These are phyloP conservation scores for Euplexia lucipara DNA, from an alignment of 2,888 invertebrate species.

Conservation along the genomic window DNA sequence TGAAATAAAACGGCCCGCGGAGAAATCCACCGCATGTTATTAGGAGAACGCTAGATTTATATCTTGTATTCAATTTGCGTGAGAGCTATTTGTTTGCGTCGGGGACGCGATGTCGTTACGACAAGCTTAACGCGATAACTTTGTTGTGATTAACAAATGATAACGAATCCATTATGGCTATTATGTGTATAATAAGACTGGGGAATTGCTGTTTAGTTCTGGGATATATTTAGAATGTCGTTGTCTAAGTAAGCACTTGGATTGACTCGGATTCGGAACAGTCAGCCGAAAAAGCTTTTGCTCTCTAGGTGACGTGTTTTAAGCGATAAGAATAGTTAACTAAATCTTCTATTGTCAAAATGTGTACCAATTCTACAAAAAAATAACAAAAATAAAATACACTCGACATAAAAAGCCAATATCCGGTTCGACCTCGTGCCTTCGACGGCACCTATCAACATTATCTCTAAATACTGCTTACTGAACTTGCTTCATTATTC, in stretches of 20 bases:
- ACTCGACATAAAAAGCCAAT: conserved; percentile 1
- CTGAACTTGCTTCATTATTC: conserved; percentile 71
- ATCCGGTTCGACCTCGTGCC: conserved; percentile 8
- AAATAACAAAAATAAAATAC: background rate
- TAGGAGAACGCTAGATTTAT: conserved; percentile 87
- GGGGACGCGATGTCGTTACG: conserved; percentile 68
- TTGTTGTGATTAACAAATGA: conserved; percentile 73
- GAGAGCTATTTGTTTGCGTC: conserved; percentile 84
- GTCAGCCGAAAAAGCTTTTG: background rate
- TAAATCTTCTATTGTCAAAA: too few species aligned
- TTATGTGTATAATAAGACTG: conserved; percentile 55
- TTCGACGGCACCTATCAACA: conserved; percentile 42
- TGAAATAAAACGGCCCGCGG: conserved; percentile 88
- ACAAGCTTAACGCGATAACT: conserved; percentile 72
- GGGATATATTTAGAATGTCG: conserved; percentile 17
- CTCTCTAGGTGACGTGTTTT: background rate
- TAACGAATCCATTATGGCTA: conserved; percentile 64
- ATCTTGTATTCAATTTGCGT: conserved; percentile 89
- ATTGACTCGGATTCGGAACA: background rate
- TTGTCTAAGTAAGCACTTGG: conserved; percentile 13
- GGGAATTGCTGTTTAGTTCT: conserved; percentile 36
- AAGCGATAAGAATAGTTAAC: background rate
- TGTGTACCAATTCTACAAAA: conserved; percentile 3
- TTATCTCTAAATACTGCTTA: conserved; percentile 61
- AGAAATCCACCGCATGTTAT: conserved; percentile 88